Base-by-base conservation (phyloP, 2,888 invertebrate species). In the Chymomyza caudatula region DNA sequence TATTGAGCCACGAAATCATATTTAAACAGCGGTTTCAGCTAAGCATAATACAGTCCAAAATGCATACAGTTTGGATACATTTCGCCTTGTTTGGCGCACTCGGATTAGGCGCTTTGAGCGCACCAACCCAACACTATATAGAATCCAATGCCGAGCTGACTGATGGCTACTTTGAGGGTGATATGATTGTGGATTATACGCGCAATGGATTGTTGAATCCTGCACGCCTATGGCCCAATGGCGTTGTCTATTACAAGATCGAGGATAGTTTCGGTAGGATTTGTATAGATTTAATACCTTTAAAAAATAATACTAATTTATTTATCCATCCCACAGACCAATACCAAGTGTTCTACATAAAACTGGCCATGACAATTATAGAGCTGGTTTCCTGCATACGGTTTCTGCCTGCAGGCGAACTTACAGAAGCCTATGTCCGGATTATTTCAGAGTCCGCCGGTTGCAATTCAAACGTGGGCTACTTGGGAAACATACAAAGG, bases 381-480 rank as follows among this genome's bases (percentile, higher is more conserved):
- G 94, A 95, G 81, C 92, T 92, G 19, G 90, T 92, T 71, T 95
- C 95, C 0, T 96, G 96, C 84, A 90, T 96, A n/a, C 91, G 92
- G 54, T 96, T 95, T 85, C 91, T 93, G 13, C 93, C 92, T 0
- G 92, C 93, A 77, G 91, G 89, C 0, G 90, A 92, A 0, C 56
- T 63, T 0, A 74, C 63, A 0, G 43, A 58, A 0, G 42, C 74
- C 55, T 88, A 80, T 63, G 52, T 88, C 6, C 4, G 44, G 0
- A 60, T 89, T n/a, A 69, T 61, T 0, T 67, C 74, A 2, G 72
- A 70, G 6, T 13, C 25, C 0, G 13, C 93, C 0, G 95, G 95
- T 0, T 96, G 96, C 80, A 94, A 94, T 93, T 94, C 95, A 8
- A 93, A 93, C 55, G 94, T 96, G 0, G 96, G 96, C 0, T 91